These are phyloP conservation scores for Trichogramma pretiosum DNA, from an alignment of 1,140 invertebrate genomes.

Conservation along the genomic window DNA sequence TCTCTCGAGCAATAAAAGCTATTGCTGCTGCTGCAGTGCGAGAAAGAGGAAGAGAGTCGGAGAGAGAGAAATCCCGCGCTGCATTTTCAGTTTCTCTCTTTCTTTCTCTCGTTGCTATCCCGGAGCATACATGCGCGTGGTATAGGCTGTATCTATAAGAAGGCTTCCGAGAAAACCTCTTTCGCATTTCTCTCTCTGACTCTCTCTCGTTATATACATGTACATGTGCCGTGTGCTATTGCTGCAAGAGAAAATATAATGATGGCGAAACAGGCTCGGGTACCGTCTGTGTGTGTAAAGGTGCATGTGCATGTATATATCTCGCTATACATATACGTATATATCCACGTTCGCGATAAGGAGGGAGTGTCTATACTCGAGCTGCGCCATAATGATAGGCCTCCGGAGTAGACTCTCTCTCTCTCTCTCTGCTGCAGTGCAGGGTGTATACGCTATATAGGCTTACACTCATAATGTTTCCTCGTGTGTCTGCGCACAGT, in stretches of 20 bases:
- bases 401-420: constrained; percentile 21
- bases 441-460: constrained; percentile 3
- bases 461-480: constrained; percentile 9
- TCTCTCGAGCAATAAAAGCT: too few relatives aligned
- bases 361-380: constrained; percentile 37
- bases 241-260: constrained; percentile 37
- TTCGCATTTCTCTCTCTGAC: too few relatives aligned
- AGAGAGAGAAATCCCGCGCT: constrained; percentile 4
- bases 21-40: too few relatives aligned
- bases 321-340: too few relatives aligned
- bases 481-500: constrained; percentile 16
- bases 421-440: constrained; percentile 6
- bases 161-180: constrained; percentile 19
- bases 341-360: constrained; percentile 42
- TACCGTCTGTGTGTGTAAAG: constrained; percentile 15
- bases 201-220: background rate
- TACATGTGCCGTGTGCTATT: background rate
- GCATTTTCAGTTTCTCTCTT: constrained; percentile 12
- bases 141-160: too few relatives aligned
- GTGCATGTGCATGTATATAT: constrained; percentile 22
- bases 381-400: constrained; percentile 42
- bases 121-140: too few relatives aligned
- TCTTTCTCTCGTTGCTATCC: too few relatives aligned
- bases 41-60: background rate
- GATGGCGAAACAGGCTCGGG: constrained; percentile 30